A percentile compares a stretch with the other conserved stretches of the same genome.
phyloP scores from a whole-genome alignment of 1,140 invertebrate species.

The Aphis craccivora region DNA sequence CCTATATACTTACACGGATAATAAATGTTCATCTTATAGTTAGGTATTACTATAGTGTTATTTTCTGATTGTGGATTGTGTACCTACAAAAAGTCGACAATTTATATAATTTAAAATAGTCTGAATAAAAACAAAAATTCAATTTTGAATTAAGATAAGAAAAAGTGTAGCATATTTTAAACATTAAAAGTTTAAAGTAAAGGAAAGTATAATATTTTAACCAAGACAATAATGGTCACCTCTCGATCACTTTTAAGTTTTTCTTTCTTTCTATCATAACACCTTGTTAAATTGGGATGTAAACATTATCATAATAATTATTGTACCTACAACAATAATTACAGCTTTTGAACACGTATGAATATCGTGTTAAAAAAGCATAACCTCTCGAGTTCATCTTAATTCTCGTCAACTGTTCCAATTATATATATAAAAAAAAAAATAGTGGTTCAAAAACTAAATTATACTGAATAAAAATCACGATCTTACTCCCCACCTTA shows the following conservation, averaged over 20 bases:
- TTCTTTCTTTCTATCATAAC: background rate
- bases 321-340: background rate
- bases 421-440: too few species aligned
- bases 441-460: too few species aligned
- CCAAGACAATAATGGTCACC: background rate
- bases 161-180: background rate
- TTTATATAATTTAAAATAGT: background rate
- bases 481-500: too few species aligned
- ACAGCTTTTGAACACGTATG: background rate
- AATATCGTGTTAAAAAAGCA: background rate
- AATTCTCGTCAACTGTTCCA: too few species aligned
- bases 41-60: too few species aligned
- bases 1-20: too few species aligned
- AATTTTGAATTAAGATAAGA: too few species aligned
- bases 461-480: too few species aligned
- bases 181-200: background rate
- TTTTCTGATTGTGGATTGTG: too few species aligned
- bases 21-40: too few species aligned
- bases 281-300: background rate
- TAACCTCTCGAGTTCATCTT: too few species aligned
- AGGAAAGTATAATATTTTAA: background rate
- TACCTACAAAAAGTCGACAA: background rate
- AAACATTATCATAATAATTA: background rate
- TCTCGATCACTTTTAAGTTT: background rate
- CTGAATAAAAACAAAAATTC: too few species aligned